Conservation (phyloP, 2,888 invertebrate genomes). For the Drosophila austrosaltans region DNA sequence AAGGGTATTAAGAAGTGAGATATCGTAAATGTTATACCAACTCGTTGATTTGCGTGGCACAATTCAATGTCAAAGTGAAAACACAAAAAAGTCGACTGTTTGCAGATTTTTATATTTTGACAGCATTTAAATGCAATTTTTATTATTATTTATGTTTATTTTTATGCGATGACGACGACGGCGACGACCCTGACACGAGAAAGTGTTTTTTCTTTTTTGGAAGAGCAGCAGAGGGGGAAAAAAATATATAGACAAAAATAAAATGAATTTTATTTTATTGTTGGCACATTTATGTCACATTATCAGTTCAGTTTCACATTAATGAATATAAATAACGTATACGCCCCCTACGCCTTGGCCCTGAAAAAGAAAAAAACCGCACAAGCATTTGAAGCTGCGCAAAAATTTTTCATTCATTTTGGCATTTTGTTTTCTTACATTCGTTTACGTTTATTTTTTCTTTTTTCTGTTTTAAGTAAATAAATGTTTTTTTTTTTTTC, state of each 20-base stretch:
- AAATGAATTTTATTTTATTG: slow-evolving; percentile 18
- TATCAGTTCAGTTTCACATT: slow-evolving; percentile 21
- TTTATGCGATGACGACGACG: slow-evolving; percentile 28
- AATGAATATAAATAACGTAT: slow-evolving; percentile 27
- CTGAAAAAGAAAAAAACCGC: slow-evolving; percentile 31
- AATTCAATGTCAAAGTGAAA: slow-evolving; percentile 18
- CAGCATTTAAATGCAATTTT: slow-evolving; percentile 48
- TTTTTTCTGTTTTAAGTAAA: slow-evolving; percentile 44
- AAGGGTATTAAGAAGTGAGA: background rate
- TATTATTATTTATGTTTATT: slow-evolving; percentile 35
- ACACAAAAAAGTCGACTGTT: slow-evolving; percentile 2
- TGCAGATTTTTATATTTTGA: slow-evolving; percentile 25
- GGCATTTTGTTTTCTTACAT: slow-evolving; percentile 5
- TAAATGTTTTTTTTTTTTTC: slow-evolving; percentile 21
- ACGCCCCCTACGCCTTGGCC: slow-evolving; percentile 59
- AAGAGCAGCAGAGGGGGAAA: background rate
- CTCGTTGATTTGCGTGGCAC: slow-evolving; percentile 6
- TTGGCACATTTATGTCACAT: slow-evolving; percentile 50
- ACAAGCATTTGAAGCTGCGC: slow-evolving; percentile 30
- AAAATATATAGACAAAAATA: slow-evolving; percentile 26
- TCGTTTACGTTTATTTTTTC: background rate
- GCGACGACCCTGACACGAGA: slow-evolving; percentile 46
- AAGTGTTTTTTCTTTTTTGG: slow-evolving; percentile 13
- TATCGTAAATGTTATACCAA: background rate
- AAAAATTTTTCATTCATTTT: slow-evolving; percentile 43